Evolutionary conservation across 1,140 invertebrate genomes (phyloP).

Genomic region (Lethrus apterus): DNA sequence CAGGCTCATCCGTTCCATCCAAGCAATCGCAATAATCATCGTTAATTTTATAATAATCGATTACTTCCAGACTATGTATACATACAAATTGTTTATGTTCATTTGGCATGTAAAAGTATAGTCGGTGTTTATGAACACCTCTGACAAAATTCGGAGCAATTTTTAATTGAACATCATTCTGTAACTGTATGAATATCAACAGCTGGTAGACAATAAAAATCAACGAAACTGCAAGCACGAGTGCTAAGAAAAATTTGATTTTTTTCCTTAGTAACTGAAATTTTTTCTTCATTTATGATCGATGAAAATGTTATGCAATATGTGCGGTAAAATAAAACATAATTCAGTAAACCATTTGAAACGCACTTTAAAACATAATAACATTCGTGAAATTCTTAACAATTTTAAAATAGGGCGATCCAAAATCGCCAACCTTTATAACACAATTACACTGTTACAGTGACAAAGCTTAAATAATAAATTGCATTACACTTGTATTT

Average conservation of each 20-base stretch:
- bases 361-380: no score
- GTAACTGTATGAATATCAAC: conserved; percentile 24
- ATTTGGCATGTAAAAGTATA: conserved; percentile 39
- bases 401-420: no score
- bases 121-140: conserved; percentile 34
- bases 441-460: no score
- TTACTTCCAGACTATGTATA: conserved; percentile 37
- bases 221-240: conserved; percentile 21
- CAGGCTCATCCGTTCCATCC: conserved; percentile 84
- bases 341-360: no score
- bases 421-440: no score
- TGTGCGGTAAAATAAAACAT: no score
- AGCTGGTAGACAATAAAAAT: conserved; percentile 33
- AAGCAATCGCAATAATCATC: conserved; percentile 93
- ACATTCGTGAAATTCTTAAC: no score
- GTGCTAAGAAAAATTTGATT: conserved; percentile 12
- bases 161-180: conserved; percentile 1
- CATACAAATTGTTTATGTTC: conserved; percentile 41
- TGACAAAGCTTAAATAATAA: no score
- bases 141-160: conserved; percentile 18
- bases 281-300: no score
- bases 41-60: conserved; percentile 66
- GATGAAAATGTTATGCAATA: no score
- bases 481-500: no score
- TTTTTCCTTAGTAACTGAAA: conserved; percentile 2